Base-by-base conservation (phyloP, 64 coral and sea anemone species). In the Dendronephthya gigantea region DNA sequence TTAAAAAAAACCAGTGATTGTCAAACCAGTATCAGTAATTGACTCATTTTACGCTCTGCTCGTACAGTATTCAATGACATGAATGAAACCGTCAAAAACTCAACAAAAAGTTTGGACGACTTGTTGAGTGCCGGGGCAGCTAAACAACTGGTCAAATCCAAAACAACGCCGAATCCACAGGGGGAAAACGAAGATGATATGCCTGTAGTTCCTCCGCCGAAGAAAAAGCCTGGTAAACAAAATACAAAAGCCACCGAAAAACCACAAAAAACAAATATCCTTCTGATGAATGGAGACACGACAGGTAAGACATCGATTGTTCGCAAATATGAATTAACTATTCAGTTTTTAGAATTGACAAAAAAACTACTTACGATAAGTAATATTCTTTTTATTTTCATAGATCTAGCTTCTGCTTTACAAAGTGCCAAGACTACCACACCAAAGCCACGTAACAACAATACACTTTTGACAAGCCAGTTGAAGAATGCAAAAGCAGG, bases 241-340 rank as follows among this genome's bases (percentile, higher is more conserved):
- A 79, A 79, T 12, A 15, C 55, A n/a, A 62, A 62, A 62, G 55
- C 17, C 25, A 62, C 4, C 55, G 36, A 12, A 6, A 11, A 29
- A 39, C 4, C 72, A 39, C 5, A 8, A 36, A 79, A 79, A 39
- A 15, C 55, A 0, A 36, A 12, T 39, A 35, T 39, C 10, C 72
- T 79, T 79, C 72, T 79, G 19, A 79, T 79, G 32, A 79, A 79
- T 10, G 72, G 72, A 79, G 72, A 79, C 22, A 39, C 72, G 7
- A 79, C 30, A 36, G 72, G 72, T 79, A 12, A 34, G 22, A 15
- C 36, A 36, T 79, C 4, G 41, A 45, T 45, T 4, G 41, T 11
- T 45, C 11, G 41, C 41, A 45, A 45, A 45, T 45, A 45, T 4
- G 41, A 45, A 5, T 66, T 66, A 5, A 66, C 22, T 8, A 22